Percentiles rank a stretch among this genome's conserved stretches.
Evolutionary conservation across 2,113 vertebrate species (phyloP).

Genomic region (Onychorhynchus coronatus): DNA sequence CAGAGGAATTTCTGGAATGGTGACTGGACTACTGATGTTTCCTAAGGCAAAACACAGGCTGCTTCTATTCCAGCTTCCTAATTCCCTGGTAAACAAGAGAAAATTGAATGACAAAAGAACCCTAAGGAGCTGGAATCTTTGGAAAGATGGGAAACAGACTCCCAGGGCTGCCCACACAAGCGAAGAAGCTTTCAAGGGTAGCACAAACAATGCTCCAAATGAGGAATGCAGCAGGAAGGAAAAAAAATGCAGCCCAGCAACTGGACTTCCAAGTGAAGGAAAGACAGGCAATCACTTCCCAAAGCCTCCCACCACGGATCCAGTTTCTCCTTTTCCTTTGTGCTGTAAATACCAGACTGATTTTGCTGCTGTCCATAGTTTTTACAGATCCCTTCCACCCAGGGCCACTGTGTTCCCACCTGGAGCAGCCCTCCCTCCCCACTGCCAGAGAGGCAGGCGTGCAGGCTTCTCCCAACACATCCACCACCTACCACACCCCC

Average conservation of each 20-base stretch:
- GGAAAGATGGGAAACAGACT: background rate
- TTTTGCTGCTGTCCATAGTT: background rate
- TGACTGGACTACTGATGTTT: conserved; percentile 24
- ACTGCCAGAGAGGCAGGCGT: background rate
- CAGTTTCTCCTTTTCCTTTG: background rate
- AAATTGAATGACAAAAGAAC: conserved; percentile 35
- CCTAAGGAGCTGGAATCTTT: conserved; percentile 13
- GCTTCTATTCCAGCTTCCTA: background rate
- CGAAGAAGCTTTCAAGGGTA: background rate
- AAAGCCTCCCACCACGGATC: rapidly evolving
- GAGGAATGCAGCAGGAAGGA: background rate
- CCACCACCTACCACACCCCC: rapidly evolving
- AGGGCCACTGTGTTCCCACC: too few species aligned
- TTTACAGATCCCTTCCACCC: background rate
- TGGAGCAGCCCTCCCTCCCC: background rate
- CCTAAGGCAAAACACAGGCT: conserved; percentile 18
- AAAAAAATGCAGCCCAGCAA: background rate
- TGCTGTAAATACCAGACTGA: background rate
- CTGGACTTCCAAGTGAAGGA: background rate
- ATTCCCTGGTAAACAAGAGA: conserved; percentile 12
- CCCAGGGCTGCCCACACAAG: background rate
- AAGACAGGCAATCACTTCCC: background rate
- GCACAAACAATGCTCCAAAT: background rate
- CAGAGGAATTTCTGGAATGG: conserved; percentile 53
- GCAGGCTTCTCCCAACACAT: rapidly evolving